Percentiles rank a stretch among this genome's conserved stretches.
phyloP scores from a whole-genome alignment of 2,113 vertebrate genomes.

The Lamprotornis superbus region DNA sequence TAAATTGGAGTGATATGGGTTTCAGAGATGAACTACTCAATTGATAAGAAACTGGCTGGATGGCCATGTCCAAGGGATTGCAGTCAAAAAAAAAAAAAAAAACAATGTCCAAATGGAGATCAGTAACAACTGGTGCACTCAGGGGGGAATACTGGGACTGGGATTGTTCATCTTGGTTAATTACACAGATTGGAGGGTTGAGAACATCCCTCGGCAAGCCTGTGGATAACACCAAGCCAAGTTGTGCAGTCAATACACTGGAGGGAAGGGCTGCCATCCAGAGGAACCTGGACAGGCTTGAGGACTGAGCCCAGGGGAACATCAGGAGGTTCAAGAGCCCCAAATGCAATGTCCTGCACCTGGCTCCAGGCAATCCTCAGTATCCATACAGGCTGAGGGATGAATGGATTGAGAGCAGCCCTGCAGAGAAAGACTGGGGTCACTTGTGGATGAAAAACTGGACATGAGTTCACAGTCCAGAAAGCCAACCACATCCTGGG shows the following conservation, averaged over 20 bases:
- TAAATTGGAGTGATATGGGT: neutral
- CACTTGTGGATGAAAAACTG: neutral
- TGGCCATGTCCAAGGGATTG: neutral
- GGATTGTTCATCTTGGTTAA: neutral
- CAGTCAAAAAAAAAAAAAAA: neutral
- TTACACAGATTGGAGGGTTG: neutral
- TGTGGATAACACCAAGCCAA: neutral
- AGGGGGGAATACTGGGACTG: rapidly evolving
- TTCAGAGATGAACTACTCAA: neutral
- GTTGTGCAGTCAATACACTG: neutral
- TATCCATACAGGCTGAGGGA: neutral
- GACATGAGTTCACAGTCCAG: neutral
- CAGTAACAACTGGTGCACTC: neutral
- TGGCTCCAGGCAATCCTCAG: neutral
- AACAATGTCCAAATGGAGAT: neutral
- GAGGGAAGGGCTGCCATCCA: neutral
- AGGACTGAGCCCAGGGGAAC: neutral
- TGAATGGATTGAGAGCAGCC: neutral
- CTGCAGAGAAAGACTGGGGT: neutral
- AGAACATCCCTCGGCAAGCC: neutral
- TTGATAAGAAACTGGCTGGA: neutral
- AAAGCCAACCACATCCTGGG: neutral
- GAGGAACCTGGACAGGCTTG: neutral
- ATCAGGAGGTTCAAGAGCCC: too few species aligned
- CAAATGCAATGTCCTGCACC: neutral